A percentile compares a stretch with the other conserved stretches of the same genome.
phyloP scores from a whole-genome alignment of 2,113 vertebrate genomes.

The Myxocyprinus asiaticus region DNA sequence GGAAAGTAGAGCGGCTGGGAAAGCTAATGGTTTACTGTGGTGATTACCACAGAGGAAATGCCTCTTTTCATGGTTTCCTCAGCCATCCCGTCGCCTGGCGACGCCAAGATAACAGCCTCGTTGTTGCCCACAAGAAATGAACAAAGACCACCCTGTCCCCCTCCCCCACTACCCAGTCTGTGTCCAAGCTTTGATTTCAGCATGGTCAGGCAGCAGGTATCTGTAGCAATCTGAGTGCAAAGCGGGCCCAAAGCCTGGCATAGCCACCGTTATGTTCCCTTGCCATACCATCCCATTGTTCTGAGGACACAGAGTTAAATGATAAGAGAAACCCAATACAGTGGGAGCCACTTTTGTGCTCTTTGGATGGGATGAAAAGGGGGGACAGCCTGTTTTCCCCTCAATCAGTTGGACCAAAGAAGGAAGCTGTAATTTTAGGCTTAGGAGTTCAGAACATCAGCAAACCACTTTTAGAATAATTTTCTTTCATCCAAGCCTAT shows the following conservation, averaged over 20 bases:
- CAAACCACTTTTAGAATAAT: constrained; percentile 17
- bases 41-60: constrained; percentile 68
- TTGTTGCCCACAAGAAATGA: constrained; percentile 65
- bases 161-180: constrained; percentile 53
- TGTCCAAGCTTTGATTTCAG: constrained; percentile 75
- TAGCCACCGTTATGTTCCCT: constrained; percentile 22
- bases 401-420: constrained; percentile 1
- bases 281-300: constrained; percentile 57
- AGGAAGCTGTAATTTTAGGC: constrained; percentile 46
- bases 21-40: constrained; percentile 62
- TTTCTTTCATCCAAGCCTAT: constrained; percentile 1
- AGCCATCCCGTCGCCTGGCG: constrained; percentile 56
- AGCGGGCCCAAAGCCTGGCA: constrained; percentile 50
- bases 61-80: constrained; percentile 56
- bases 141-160: constrained; percentile 78
- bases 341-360: constrained; percentile 51
- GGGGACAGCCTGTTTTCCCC: constrained; percentile 32
- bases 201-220: constrained; percentile 64
- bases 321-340: constrained; percentile 67
- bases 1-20: constrained; percentile 78
- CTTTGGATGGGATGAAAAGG: constrained; percentile 54
- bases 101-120: constrained; percentile 70
- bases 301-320: constrained; percentile 58
- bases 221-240: constrained; percentile 64
- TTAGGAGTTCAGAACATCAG: constrained; percentile 24